Conservation (phyloP, 2,888 invertebrate species). For the Pemphredon lugubris region DNA sequence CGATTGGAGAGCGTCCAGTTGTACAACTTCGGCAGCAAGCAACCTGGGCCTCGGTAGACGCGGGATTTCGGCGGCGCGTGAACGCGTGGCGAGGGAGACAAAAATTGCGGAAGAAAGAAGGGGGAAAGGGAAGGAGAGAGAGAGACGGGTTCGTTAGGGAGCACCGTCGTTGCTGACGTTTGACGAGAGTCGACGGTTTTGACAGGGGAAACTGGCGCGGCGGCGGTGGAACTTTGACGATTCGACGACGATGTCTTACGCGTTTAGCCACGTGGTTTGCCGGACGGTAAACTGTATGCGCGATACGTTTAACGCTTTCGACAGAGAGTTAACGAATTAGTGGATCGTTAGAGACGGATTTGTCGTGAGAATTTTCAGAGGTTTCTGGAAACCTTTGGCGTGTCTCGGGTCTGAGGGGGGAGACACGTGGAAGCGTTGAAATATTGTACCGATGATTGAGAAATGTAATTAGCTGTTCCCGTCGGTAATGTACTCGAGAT, state of each 20-base stretch:
- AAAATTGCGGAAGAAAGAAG: background rate
- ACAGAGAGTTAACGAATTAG: no score
- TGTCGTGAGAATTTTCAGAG: no score
- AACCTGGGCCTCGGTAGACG: slow-evolving; percentile 8
- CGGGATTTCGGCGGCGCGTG: slow-evolving; percentile 2
- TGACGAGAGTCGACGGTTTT: slow-evolving; percentile 38
- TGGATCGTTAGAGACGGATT: no score
- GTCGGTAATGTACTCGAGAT: no score
- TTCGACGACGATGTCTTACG: slow-evolving; percentile 22
- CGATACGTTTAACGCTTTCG: no score
- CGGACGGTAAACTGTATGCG: no score
- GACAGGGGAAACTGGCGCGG: slow-evolving; percentile 17
- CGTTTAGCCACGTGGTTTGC: slow-evolving; percentile 1
- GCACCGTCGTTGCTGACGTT: slow-evolving; percentile 21
- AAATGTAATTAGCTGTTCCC: no score
- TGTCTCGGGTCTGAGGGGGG: no score
- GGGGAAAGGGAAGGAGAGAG: background rate
- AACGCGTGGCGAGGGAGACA: no score
- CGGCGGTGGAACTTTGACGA: slow-evolving; percentile 31
- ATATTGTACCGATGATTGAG: no score
- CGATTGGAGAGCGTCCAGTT: slow-evolving; percentile 30
- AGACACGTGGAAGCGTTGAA: no score
- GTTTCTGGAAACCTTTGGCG: no score
- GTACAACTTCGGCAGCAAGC: background rate
- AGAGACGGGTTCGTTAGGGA: slow-evolving; percentile 6